Evolutionary conservation across 2,797 vertebrate genomes (phyloP).

Genomic region (Prunella strophiata): DNA sequence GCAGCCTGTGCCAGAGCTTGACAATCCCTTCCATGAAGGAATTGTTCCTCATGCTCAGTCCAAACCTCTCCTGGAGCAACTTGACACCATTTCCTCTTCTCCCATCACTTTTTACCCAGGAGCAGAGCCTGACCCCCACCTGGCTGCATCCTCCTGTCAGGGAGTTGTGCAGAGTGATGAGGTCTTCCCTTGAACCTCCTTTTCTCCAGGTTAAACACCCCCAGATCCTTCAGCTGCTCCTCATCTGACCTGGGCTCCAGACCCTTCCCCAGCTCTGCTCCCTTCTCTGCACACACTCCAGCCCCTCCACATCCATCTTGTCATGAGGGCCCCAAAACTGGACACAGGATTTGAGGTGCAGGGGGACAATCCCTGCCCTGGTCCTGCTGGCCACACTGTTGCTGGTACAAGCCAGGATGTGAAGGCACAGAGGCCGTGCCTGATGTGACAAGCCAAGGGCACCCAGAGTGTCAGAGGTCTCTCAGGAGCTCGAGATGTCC

Average conservation of each 20-base stretch:
- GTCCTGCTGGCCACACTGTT: not conserved
- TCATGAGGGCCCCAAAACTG: not conserved
- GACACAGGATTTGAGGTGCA: not conserved
- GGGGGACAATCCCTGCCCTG: not conserved
- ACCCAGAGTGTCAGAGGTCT: not conserved
- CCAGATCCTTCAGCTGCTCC: not conserved
- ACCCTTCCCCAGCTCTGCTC: not conserved
- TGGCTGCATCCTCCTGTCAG: not conserved
- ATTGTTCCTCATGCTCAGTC: not conserved
- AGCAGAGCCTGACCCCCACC: fast-evolving
- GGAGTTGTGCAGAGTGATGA: not conserved
- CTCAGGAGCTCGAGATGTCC: too few relatives aligned
- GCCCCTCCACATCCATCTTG: not conserved
- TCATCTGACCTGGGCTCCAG: not conserved
- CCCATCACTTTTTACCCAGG: not conserved
- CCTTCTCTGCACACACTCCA: not conserved
- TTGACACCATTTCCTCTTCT: not conserved
- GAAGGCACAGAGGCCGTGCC: not conserved
- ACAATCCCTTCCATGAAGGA: not conserved
- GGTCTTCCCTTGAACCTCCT: not conserved
- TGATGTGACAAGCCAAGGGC: not conserved
- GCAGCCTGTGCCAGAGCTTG: not conserved
- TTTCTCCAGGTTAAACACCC: not conserved
- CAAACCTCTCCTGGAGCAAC: not conserved
- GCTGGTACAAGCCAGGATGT: not conserved